Base-by-base conservation (phyloP, 2,888 invertebrate species). In the Nomada ferruginata region DNA sequence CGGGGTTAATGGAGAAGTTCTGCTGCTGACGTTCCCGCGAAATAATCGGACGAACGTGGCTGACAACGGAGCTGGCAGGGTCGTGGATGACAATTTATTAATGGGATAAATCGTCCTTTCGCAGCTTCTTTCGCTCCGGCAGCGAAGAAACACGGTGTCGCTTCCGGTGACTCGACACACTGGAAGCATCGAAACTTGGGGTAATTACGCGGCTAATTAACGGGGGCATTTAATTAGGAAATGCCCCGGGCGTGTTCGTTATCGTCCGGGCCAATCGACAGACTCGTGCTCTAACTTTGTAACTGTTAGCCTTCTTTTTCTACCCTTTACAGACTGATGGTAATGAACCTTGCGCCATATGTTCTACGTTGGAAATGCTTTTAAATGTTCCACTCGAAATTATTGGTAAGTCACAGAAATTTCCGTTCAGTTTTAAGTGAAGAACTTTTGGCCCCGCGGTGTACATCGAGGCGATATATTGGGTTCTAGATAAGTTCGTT, bases 191-290 rank as follows among this genome's bases (percentile, higher is more conserved):
- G 75, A 47, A 77, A 65, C 73, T 42, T 36, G 7, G 23, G 15
- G 26, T 61, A 66, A 78, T 78, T 66, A 66, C 53, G 66, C 68
- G 57, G 29, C 59, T 80, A 77, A 80, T 77, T 80, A 80, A 63
- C 66, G 61, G 36, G 13, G 26, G 50, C 29, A 68, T 68, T 72
- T 80, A 77, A 80, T 76, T 70, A 76, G 65, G 18, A 76, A 70
- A 44, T n/a, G 59, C 69, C 29, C 18, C 26, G n/a, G 29, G 64
- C 50, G 44, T 11, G 44, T 69, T 52, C 69, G 64, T 70, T 64
- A 76, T 64, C 76, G n/a, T 13, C 63, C 47, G 18, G 18, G 10
- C 47, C 36, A 57, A 50, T n/a, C 23, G 26, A n/a, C n/a, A n/a
- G 20, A 55, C 50, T n/a, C 13, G 36, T 36, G 2, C 10, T 52